phyloP scores from a whole-genome alignment of 2,888 invertebrate genomes.

The Apodemia mormo region DNA sequence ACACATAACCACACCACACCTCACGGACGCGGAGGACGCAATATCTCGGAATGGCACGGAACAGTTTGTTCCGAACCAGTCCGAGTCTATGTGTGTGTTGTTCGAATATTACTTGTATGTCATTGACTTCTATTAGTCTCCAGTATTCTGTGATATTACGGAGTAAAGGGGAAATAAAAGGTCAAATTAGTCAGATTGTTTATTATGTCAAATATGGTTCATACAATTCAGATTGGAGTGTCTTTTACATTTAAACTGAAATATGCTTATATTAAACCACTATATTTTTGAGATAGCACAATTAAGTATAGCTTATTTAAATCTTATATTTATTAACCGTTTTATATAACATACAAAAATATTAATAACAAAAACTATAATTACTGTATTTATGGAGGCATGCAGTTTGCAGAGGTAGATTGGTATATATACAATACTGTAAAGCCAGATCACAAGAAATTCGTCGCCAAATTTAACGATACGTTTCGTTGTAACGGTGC shows the following conservation, averaged over 20 bases:
- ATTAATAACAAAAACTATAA: constrained; percentile 67
- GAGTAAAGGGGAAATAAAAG: background rate
- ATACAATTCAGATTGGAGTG: constrained; percentile 62
- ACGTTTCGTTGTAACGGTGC: no score
- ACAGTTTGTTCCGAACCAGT: no score
- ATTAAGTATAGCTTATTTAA: constrained; percentile 51
- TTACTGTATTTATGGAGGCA: constrained; percentile 69
- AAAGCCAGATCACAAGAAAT: constrained; percentile 40
- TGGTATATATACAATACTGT: constrained; percentile 56
- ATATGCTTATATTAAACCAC: constrained; percentile 53
- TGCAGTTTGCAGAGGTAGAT: constrained; percentile 70
- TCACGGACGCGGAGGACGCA: no score
- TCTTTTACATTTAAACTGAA: constrained; percentile 60
- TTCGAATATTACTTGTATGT: no score
- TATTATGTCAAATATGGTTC: constrained; percentile 64
- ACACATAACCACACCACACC: no score
- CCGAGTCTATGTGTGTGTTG: no score
- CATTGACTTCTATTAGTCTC: no score
- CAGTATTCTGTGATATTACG: no score
- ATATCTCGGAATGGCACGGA: no score
- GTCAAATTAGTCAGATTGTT: constrained; percentile 42
- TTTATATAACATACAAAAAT: constrained; percentile 70
- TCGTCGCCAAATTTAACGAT: background rate
- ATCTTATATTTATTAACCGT: constrained; percentile 51
- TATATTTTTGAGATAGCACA: constrained; percentile 47